Conservation (phyloP, 2,888 invertebrate species). For the Papilio elwesi region DNA sequence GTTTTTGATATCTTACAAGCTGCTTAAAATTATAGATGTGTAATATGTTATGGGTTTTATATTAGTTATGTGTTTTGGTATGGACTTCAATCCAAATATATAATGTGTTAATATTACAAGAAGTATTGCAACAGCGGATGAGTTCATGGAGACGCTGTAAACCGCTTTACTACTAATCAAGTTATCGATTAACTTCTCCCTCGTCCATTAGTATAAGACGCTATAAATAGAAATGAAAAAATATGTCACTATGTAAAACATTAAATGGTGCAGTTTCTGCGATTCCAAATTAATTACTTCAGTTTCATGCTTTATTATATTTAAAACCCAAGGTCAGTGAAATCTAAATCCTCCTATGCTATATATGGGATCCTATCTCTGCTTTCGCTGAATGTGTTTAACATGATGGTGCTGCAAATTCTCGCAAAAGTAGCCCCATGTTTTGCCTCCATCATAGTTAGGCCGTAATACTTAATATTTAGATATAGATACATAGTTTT, state of each 20-base stretch:
- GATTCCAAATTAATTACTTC: neutral
- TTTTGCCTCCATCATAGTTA: too few species aligned
- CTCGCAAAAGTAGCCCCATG: too few species aligned
- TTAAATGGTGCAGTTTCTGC: neutral
- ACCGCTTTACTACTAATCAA: constrained; percentile 15
- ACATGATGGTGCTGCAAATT: too few species aligned
- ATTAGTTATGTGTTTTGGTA: neutral
- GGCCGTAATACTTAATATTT: too few species aligned
- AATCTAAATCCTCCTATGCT: neutral
- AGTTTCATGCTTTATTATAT: too few species aligned
- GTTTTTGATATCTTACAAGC: too few species aligned
- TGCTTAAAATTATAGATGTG: too few species aligned
- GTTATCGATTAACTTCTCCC: constrained; percentile 17
- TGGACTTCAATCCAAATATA: neutral
- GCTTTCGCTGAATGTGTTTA: neutral
- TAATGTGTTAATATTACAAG: constrained; percentile 3
- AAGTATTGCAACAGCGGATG: constrained; percentile 14
- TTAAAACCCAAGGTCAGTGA: neutral
- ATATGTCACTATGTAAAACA: constrained; percentile 8
- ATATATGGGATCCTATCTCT: neutral
- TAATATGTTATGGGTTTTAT: neutral
- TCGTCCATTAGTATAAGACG: neutral
- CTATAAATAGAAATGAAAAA: constrained; percentile 9
- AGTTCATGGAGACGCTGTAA: constrained; percentile 9
- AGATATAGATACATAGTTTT: too few species aligned